These are phyloP conservation scores for Endotricha flammealis DNA, from an alignment of 2,888 invertebrate species.

Conservation along the genomic window DNA sequence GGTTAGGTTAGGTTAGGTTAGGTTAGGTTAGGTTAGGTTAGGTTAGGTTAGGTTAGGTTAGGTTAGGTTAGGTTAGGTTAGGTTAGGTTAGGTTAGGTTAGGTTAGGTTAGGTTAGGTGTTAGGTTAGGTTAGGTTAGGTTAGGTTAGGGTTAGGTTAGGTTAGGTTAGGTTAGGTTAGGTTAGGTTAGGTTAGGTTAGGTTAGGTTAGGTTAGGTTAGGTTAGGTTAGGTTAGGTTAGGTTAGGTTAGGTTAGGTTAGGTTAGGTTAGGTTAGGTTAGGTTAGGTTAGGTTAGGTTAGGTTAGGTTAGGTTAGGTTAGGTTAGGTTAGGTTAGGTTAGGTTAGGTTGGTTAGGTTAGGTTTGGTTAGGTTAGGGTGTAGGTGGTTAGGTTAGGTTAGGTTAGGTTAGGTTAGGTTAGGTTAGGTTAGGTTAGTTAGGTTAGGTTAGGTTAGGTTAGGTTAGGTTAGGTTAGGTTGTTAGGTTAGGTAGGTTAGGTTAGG, in stretches of 20 bases:
- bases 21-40: conserved; percentile 20
- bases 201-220: conserved; percentile 16
- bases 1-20: conserved; percentile 18
- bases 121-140: conserved; percentile 16
- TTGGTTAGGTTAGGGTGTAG: conserved; percentile 21
- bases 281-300: conserved; percentile 7
- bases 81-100: conserved; percentile 22
- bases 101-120: conserved; percentile 20
- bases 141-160: conserved; percentile 22
- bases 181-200: conserved; percentile 24
- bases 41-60: conserved; percentile 19
- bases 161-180: conserved; percentile 25
- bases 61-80: conserved; percentile 18
- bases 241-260: conserved; percentile 7
- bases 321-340: conserved; percentile 6
- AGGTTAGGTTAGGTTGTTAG: conserved; percentile 19
- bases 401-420: conserved; percentile 14
- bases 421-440: conserved; percentile 12
- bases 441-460: conserved; percentile 18
- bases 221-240: conserved; percentile 7
- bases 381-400: conserved; percentile 18
- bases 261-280: conserved; percentile 7
- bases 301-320: conserved; percentile 7
- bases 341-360: conserved; percentile 10
- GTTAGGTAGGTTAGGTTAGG: conserved; percentile 19